Evolutionary conservation across 2,888 invertebrate genomes (phyloP).

Genomic region (Sicus ferrugineus): DNA sequence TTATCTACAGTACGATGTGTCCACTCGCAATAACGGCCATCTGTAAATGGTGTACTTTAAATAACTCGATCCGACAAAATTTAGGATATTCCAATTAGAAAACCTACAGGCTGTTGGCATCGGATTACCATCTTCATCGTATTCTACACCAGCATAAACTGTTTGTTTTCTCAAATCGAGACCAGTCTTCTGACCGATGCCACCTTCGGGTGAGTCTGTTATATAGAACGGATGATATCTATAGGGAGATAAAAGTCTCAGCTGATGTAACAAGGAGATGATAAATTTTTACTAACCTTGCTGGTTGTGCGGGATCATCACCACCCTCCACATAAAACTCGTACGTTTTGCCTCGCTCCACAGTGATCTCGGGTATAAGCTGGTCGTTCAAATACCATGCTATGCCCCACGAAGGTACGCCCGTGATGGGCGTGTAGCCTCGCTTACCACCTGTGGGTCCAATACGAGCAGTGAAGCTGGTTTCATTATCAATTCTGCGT

Average conservation of each 20-base stretch:
- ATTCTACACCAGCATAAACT: constrained; percentile 83
- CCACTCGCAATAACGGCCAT: constrained; percentile 89
- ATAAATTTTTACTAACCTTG: constrained; percentile 66
- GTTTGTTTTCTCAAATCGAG: constrained; percentile 75
- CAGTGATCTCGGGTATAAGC: constrained; percentile 87
- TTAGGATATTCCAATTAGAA: not conserved
- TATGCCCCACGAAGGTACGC: constrained; percentile 86
- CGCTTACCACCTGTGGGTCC: constrained; percentile 85
- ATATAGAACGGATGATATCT: constrained; percentile 93
- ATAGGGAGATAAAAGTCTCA: not conserved
- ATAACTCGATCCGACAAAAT: not conserved
- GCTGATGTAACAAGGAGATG: not conserved
- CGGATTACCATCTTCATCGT: constrained; percentile 78
- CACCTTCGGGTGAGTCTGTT: constrained; percentile 85
- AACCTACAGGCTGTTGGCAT: constrained; percentile 77
- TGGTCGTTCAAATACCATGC: constrained; percentile 93
- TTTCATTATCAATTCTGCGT: constrained; percentile 71
- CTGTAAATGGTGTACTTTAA: constrained; percentile 59
- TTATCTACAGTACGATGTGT: constrained; percentile 80
- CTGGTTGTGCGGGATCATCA: constrained; percentile 79
- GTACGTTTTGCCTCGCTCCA: constrained; percentile 86
- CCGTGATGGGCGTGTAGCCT: constrained; percentile 83
- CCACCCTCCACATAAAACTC: constrained; percentile 88
- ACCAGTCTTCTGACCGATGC: constrained; percentile 80
- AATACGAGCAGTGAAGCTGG: constrained; percentile 76